Base-by-base conservation (phyloP, 2,113 vertebrate genomes). In the Varanus salvator region DNA sequence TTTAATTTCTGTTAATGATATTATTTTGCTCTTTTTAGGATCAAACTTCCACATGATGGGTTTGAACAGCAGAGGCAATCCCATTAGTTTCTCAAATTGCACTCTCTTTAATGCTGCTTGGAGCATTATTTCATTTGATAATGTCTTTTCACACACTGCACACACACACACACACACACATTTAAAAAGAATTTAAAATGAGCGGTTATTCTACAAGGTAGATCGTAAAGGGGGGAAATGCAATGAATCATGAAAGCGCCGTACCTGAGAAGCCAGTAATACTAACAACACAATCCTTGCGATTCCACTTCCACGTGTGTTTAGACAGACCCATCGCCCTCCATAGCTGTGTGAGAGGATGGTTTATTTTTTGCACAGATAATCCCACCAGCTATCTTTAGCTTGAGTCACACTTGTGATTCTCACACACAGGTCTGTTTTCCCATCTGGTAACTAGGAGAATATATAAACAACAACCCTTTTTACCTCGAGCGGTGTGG, bases 1-100 rank as follows among this genome's bases (percentile, higher is more conserved):
- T 95, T 94, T 96, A 95, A 96, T 95, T 97, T 93, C 93, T 96
- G 93, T 96, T 93, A 95, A 95, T 95, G 94, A 95, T 95, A 96
- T 95, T 96, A 95, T 93, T 95, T 95, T 95, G 92, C 86, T 96
- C 90, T 91, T 74, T 94, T 95, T 90, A 92, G 90, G 92, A 94
- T 87, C 95, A 85, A 94, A 93, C 77, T 96, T 97, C 93, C 94
- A 91, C 94, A 94, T 94, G 92, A 95, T 94, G 90, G 93, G 92
- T 93, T 90, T 92, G 92, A 95, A 93, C 84, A 90, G 93, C 95
- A 95, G 92, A 14, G 85, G 76, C 90, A 97, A 95, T 95, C 92
- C 95, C 95, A 96, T 97, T 95, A 94, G 88, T 84, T 92, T 93
- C 86, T 91, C 91, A 92, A 91, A 87, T 44, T 66, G 82, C 92